A percentile compares a stretch with the other conserved stretches of the same genome.
These are phyloP conservation scores for Brachyptera risi DNA, from an alignment of 2,888 invertebrate species.

Conservation along the genomic window DNA sequence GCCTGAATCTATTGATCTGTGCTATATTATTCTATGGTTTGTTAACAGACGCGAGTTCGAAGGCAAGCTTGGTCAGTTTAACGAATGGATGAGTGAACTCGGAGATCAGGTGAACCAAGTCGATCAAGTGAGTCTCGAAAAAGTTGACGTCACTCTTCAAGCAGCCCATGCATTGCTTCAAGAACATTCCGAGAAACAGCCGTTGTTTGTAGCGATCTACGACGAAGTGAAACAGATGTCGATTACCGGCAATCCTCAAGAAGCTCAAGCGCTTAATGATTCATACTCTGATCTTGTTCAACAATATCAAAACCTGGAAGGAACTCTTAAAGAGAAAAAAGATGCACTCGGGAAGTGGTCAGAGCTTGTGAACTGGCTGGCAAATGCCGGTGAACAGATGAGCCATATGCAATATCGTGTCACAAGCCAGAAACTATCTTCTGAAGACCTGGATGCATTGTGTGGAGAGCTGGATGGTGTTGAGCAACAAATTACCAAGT, in stretches of 20 bases:
- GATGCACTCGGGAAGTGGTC: constrained; percentile 75
- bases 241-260: constrained; percentile 63
- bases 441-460: constrained; percentile 65
- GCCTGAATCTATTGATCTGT: no score
- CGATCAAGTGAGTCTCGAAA: constrained; percentile 75
- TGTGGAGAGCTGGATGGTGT: constrained; percentile 40
- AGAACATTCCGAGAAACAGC: constrained; percentile 81
- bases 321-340: constrained; percentile 69
- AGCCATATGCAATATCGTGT: constrained; percentile 76
- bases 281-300: constrained; percentile 71
- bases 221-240: constrained; percentile 78
- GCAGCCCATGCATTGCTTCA: constrained; percentile 74
- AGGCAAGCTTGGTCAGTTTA: constrained; percentile 71
- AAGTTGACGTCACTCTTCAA: constrained; percentile 73
- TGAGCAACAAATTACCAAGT: constrained; percentile 37
- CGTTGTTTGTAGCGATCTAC: constrained; percentile 71
- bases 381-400: constrained; percentile 72
- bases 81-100: constrained; percentile 74
- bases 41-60: constrained; percentile 69
- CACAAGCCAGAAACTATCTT: constrained; percentile 67
- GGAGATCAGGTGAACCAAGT: constrained; percentile 68
- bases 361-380: constrained; percentile 75
- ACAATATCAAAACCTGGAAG: constrained; percentile 72
- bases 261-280: constrained; percentile 66
- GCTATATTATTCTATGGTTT: no score